A percentile compares a stretch with the other conserved stretches of the same genome.
These are phyloP conservation scores for Erpetoichthys calabaricus DNA, from an alignment of 2,797 vertebrate genomes.

Conservation along the genomic window DNA sequence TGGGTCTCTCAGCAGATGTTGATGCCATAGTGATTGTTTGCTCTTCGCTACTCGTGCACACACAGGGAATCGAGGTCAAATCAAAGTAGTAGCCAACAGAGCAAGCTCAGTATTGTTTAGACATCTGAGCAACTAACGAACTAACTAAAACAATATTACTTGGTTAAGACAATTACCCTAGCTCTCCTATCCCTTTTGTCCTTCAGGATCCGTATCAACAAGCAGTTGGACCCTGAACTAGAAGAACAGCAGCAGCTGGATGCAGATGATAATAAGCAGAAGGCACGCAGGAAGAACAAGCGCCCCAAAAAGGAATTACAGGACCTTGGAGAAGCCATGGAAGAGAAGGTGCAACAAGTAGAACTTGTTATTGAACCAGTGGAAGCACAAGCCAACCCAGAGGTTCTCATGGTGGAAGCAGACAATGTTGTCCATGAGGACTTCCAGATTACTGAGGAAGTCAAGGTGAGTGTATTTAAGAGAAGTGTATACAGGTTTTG, in stretches of 20 bases:
- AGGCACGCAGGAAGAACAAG: constrained; percentile 52
- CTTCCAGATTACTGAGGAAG: constrained; percentile 88
- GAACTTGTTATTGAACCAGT: constrained; percentile 45
- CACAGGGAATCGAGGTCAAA: too few species aligned
- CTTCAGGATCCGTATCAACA: constrained; percentile 70
- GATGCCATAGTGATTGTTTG: too few species aligned
- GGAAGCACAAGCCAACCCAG: constrained; percentile 22
- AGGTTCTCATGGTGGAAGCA: constrained; percentile 90
- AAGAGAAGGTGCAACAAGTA: constrained; percentile 42
- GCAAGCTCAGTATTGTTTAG: too few species aligned
- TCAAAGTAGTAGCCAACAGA: too few species aligned
- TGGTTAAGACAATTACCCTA: too few species aligned
- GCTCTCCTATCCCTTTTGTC: neutral
- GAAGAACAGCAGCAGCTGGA: constrained; percentile 46
- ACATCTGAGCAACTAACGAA: too few species aligned
- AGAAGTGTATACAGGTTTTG: neutral
- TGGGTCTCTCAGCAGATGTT: too few species aligned
- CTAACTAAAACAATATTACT: too few species aligned
- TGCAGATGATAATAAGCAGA: constrained; percentile 37
- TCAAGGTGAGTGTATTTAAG: constrained; percentile 59
- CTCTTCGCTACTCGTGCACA: too few species aligned
- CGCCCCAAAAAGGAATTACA: constrained; percentile 38
- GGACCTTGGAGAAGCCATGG: constrained; percentile 34
- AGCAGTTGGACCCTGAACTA: constrained; percentile 63
- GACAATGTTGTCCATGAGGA: constrained; percentile 84